phyloP scores from a whole-genome alignment of 2,888 invertebrate genomes.

The Proisotoma minuta region DNA sequence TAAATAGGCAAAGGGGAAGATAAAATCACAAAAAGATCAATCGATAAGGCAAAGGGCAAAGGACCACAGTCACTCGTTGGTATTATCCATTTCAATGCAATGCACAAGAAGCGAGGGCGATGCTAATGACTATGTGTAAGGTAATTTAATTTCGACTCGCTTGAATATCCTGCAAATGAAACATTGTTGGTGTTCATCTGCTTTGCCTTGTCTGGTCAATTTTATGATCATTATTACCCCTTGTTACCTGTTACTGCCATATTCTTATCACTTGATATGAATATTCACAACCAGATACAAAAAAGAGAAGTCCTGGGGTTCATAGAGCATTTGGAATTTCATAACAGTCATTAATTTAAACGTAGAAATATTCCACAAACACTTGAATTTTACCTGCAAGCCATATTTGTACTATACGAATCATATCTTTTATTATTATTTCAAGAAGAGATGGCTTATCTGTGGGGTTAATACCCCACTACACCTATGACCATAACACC shows the following conservation, averaged over 20 bases:
- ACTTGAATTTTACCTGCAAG: no score
- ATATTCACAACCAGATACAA: slow-evolving; percentile 7
- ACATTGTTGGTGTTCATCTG: slow-evolving; percentile 6
- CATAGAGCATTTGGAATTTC: not conserved
- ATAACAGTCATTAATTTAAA: not conserved
- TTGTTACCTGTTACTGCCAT: not conserved
- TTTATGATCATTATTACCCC: slow-evolving; percentile 5
- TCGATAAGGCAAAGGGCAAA: not conserved
- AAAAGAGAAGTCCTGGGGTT: not conserved
- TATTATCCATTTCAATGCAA: no score
- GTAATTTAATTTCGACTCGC: not conserved
- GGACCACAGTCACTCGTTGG: not conserved
- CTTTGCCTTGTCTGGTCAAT: not conserved
- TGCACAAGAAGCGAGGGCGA: no score
- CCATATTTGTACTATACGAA: no score
- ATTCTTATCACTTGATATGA: slow-evolving; percentile 1
- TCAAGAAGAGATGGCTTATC: not conserved
- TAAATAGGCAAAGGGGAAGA: slow-evolving; percentile 4
- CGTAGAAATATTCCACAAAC: no score
- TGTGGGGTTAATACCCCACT: not conserved
- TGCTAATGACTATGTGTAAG: no score
- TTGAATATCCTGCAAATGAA: slow-evolving; percentile 8
- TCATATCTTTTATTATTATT: no score
- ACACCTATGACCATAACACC: slow-evolving; percentile 16
- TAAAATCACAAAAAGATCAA: slow-evolving; percentile 10